Evolutionary conservation across 2,888 invertebrate species (phyloP), one percentile per base, ranked within the genome.

Genomic region (Cryptocheilus praepositus): DNA sequence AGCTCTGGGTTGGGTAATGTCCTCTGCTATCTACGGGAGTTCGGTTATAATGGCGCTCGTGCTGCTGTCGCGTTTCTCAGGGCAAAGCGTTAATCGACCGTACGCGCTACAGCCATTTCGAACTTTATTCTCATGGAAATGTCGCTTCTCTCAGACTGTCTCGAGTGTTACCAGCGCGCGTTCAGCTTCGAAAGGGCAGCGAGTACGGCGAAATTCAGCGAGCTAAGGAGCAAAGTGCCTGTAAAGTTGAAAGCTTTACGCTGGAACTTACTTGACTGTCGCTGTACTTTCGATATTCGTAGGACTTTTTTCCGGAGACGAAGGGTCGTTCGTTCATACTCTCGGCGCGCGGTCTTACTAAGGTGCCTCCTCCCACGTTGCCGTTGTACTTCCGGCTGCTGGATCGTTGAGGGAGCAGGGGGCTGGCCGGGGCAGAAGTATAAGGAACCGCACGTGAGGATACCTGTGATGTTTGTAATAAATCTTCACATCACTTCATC

Each of bases 261-360:
- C 28, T 7, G 28, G 13, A 25, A 61, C 79, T 76, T 89, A 91
- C 92, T 90, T 91, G 91, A 66, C 82, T 81, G 71, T 89, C 89
- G 81, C 79, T 85, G 81, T 88, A 88, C 75, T 89, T 89, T 67
- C 86, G 85, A 61, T 83, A 85, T 66, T 91, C 91, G 84, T 91
- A 91, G n/a, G 91, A 90, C 70, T 91, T 88, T 79, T 91, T 91
- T 60, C 92, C 91, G 22, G 92, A 91, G 74, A 93, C 91, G 85
- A 93, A 93, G 49, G 93, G 93, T 73, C 93, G 89, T 83, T 93
- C 93, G 80, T 90, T 89, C 70, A 90, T 89, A 77, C 88, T 88
- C 62, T 88, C 88, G 3, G 88, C 88, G 16, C 88, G 77, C 1
- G 88, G 87, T 67, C 87, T 80, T 19, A 83, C 82, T 8, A 81